Evolutionary conservation across 2,888 invertebrate genomes (phyloP).

Genomic region (Leptopilina myrica): DNA sequence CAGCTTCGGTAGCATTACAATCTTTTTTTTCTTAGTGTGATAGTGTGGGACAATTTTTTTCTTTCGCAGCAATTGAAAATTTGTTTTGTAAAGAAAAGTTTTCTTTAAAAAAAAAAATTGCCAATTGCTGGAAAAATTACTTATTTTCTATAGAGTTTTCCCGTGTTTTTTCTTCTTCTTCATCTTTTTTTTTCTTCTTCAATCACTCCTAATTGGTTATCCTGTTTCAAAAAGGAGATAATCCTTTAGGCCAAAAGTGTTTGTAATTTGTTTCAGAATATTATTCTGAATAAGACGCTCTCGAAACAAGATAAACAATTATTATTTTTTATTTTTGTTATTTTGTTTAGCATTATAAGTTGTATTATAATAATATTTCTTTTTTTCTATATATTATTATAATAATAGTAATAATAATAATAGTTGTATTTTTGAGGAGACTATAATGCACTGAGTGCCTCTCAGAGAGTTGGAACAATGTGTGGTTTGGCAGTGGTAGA

Average conservation of each 20-base stretch:
- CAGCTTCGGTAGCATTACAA: slow-evolving; percentile 43
- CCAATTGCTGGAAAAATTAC: slow-evolving; percentile 9
- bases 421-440: slow-evolving; percentile 42
- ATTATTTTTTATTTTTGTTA: neutral
- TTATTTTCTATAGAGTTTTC: slow-evolving; percentile 17
- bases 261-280: slow-evolving; percentile 5
- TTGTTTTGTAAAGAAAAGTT: neutral
- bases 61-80: slow-evolving; percentile 19
- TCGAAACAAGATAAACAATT: slow-evolving; percentile 28
- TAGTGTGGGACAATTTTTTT: slow-evolving; percentile 39
- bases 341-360: slow-evolving; percentile 7
- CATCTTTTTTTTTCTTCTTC: neutral
- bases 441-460: slow-evolving; percentile 54
- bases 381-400: slow-evolving; percentile 6
- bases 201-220: slow-evolving; percentile 24
- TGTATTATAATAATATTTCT: slow-evolving; percentile 25
- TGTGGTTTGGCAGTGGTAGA: slow-evolving; percentile 92
- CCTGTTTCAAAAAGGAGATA: slow-evolving; percentile 33
- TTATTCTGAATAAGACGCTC: slow-evolving; percentile 6
- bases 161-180: neutral
- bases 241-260: slow-evolving; percentile 19
- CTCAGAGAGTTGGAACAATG: slow-evolving; percentile 77
- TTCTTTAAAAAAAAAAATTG: neutral
- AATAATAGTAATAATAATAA: slow-evolving; percentile 33
- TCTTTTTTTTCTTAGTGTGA: slow-evolving; percentile 25